These are phyloP conservation scores for Phainopepla nitens DNA, from an alignment of 2,113 vertebrate species.

Conservation along the genomic window DNA sequence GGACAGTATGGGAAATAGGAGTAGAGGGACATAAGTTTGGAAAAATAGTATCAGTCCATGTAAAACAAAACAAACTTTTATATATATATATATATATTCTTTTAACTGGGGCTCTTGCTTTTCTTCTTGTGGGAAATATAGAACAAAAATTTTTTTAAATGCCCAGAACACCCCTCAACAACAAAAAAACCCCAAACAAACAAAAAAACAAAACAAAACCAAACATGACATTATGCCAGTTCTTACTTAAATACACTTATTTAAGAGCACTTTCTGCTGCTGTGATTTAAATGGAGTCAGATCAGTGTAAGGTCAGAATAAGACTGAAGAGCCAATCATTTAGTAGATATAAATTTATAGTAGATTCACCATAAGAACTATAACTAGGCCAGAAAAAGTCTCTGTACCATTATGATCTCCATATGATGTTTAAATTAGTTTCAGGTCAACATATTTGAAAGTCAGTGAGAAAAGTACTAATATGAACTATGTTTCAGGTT, in stretches of 20 bases:
- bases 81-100: background rate
- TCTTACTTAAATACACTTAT: background rate
- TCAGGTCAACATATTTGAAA: background rate
- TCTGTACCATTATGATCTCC: background rate
- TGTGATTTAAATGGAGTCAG: background rate
- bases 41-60: background rate
- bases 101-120: background rate
- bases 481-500: background rate
- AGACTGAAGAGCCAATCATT: background rate
- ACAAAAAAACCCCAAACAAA: no score
- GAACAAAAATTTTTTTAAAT: background rate
- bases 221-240: no score
- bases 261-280: background rate
- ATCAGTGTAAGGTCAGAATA: background rate
- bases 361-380: background rate
- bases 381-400: background rate
- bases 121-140: background rate
- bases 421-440: background rate
- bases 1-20: background rate
- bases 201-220: no score
- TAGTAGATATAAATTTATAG: background rate
- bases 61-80: background rate
- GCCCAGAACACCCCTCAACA: rapidly evolving
- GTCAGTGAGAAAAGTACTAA: background rate
- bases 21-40: background rate